phyloP scores from a whole-genome alignment of 2,113 vertebrate genomes.

The Cyprinus carpio region DNA sequence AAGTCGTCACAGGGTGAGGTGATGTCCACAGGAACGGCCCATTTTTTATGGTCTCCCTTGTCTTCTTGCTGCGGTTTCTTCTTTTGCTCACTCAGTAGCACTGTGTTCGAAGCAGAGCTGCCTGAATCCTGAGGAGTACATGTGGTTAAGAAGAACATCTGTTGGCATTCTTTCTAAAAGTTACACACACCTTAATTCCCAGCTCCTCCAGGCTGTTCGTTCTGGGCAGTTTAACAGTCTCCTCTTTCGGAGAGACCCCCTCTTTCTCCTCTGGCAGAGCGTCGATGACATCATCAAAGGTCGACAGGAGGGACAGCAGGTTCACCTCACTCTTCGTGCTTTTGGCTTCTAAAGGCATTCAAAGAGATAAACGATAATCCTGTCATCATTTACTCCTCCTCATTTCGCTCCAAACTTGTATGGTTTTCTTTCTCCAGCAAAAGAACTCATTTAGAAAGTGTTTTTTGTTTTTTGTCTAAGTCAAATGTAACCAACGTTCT shows the following conservation, averaged over 20 bases:
- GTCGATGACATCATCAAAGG: slow-evolving; percentile 75
- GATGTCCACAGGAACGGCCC: slow-evolving; percentile 86
- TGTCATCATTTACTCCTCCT: neutral
- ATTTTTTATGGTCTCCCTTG: slow-evolving; percentile 76
- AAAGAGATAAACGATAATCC: neutral
- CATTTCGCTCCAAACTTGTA: neutral
- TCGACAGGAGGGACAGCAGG: slow-evolving; percentile 80
- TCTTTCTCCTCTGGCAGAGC: slow-evolving; percentile 69
- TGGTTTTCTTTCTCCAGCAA: neutral
- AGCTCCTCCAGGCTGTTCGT: slow-evolving; percentile 88
- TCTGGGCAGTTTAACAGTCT: slow-evolving; percentile 67
- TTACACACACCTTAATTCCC: slow-evolving; percentile 77
- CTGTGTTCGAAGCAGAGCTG: slow-evolving; percentile 14
- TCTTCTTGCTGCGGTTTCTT: slow-evolving; percentile 50
- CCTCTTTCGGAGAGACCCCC: slow-evolving; percentile 47
- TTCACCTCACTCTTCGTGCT: slow-evolving; percentile 74
- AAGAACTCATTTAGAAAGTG: too few species aligned
- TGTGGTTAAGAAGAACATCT: slow-evolving; percentile 22
- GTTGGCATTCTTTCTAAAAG: too few species aligned
- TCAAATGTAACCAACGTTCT: too few species aligned
- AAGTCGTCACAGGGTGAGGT: slow-evolving; percentile 84
- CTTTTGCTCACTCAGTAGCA: slow-evolving; percentile 53
- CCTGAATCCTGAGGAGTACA: slow-evolving; percentile 20
- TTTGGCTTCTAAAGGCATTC: slow-evolving; percentile 63
- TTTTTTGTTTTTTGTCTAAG: too few species aligned